phyloP scores from a whole-genome alignment of 2,113 vertebrate species.

The Connochaetes taurinus region DNA sequence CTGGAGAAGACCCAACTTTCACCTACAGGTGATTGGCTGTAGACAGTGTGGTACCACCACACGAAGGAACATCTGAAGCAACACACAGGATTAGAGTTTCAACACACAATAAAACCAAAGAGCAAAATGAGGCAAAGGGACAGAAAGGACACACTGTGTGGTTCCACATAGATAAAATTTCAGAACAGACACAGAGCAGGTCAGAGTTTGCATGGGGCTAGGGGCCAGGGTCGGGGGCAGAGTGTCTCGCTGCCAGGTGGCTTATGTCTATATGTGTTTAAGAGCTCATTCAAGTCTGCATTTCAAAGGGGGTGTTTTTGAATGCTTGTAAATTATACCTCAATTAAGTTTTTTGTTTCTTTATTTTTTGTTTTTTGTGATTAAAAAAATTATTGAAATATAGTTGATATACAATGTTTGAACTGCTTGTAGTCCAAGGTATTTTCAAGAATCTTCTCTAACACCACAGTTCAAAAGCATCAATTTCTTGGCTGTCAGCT shows the following conservation, averaged over 20 bases:
- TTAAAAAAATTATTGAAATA: background rate
- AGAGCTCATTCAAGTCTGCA: background rate
- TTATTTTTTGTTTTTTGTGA: background rate
- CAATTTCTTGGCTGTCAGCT: background rate
- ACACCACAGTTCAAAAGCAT: background rate
- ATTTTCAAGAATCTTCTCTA: background rate
- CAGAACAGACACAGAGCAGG: accelerated
- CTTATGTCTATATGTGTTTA: accelerated
- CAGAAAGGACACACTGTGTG: accelerated
- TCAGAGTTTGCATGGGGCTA: background rate
- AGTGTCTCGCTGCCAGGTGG: accelerated
- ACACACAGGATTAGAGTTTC: accelerated
- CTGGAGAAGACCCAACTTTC: accelerated
- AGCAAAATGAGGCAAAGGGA: background rate
- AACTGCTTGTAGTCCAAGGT: background rate
- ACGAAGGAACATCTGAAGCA: accelerated
- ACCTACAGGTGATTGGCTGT: accelerated
- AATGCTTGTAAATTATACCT: background rate
- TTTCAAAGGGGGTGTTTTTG: background rate
- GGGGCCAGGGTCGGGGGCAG: accelerated
- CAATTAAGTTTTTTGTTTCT: background rate
- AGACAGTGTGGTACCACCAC: accelerated
- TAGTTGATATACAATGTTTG: background rate
- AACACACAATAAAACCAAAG: accelerated
- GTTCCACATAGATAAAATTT: accelerated